phyloP scores from a whole-genome alignment of 2,888 invertebrate genomes.

The Chaetoderma sp. region DNA sequence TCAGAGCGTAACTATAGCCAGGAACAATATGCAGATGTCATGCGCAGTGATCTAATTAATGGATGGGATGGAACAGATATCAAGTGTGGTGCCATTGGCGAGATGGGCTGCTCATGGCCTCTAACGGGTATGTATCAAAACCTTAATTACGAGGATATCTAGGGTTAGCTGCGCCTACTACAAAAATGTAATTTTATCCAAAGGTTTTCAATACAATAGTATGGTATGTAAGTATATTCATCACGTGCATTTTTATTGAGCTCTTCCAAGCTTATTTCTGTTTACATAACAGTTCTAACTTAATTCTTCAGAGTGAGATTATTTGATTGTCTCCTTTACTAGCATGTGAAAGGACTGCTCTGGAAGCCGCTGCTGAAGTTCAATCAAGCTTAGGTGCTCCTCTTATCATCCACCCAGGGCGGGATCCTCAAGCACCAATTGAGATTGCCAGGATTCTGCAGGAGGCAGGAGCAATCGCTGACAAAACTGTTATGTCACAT shows the following conservation, averaged over 20 bases:
- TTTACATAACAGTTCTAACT: too few species aligned
- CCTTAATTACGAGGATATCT: background rate
- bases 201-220: too few species aligned
- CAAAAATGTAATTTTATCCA: too few species aligned
- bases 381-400: slow-evolving; percentile 79
- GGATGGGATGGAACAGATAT: slow-evolving; percentile 75
- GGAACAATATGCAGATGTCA: slow-evolving; percentile 78
- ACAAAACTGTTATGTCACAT: slow-evolving; percentile 85
- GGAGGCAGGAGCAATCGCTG: slow-evolving; percentile 82
- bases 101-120: slow-evolving; percentile 85
- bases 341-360: slow-evolving; percentile 78
- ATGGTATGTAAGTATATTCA: too few species aligned
- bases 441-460: slow-evolving; percentile 82
- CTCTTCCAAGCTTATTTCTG: too few species aligned
- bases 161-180: background rate
- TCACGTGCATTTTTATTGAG: too few species aligned
- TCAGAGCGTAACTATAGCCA: slow-evolving; percentile 70
- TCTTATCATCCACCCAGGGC: slow-evolving; percentile 86
- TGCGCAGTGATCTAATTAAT: slow-evolving; percentile 73
- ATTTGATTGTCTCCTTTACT: too few species aligned
- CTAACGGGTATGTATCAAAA: slow-evolving; percentile 76
- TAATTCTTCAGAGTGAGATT: too few species aligned
- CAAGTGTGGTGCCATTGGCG: slow-evolving; percentile 85
- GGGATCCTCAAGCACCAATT: slow-evolving; percentile 78
- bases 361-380: slow-evolving; percentile 78